Conservation (phyloP, 2,113 vertebrate genomes). For the Salvelinus alpinus region DNA sequence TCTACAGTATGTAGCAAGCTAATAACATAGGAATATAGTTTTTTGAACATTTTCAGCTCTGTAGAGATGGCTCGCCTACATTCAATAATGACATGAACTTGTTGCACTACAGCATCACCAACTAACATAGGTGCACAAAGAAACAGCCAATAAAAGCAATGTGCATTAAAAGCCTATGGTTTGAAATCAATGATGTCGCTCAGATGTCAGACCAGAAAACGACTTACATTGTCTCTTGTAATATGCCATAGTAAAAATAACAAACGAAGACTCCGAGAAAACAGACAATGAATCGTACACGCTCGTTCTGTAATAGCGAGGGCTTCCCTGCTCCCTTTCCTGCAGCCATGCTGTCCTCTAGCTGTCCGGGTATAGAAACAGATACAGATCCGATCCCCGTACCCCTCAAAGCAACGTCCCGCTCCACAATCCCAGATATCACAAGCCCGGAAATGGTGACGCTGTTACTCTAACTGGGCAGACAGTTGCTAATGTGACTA, state of each 20-base stretch:
- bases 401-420: slow-evolving; percentile 62
- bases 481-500: neutral
- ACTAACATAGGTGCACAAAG: too few species aligned
- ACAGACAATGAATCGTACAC: slow-evolving; percentile 83
- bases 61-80: too few species aligned
- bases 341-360: slow-evolving; percentile 62
- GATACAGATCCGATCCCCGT: slow-evolving; percentile 66
- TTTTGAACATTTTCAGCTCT: too few species aligned
- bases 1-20: too few species aligned
- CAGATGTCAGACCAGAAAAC: too few species aligned
- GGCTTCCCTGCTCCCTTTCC: slow-evolving; percentile 56
- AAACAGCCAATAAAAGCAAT: too few species aligned
- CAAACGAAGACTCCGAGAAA: slow-evolving; percentile 94
- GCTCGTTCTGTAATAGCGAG: slow-evolving; percentile 74
- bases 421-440: slow-evolving; percentile 73
- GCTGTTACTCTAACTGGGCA: slow-evolving; percentile 7
- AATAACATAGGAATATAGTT: too few species aligned
- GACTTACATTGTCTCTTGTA: slow-evolving; percentile 93
- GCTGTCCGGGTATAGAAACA: slow-evolving; percentile 59
- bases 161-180: too few species aligned
- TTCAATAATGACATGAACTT: too few species aligned
- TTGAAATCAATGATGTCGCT: too few species aligned
- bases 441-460: slow-evolving; percentile 60
- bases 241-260: slow-evolving; percentile 96
- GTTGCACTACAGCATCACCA: too few species aligned